Percentiles rank a stretch among this genome's conserved stretches.
phyloP scores from a whole-genome alignment of 2,888 invertebrate species.

The Dryobotodes eremita region DNA sequence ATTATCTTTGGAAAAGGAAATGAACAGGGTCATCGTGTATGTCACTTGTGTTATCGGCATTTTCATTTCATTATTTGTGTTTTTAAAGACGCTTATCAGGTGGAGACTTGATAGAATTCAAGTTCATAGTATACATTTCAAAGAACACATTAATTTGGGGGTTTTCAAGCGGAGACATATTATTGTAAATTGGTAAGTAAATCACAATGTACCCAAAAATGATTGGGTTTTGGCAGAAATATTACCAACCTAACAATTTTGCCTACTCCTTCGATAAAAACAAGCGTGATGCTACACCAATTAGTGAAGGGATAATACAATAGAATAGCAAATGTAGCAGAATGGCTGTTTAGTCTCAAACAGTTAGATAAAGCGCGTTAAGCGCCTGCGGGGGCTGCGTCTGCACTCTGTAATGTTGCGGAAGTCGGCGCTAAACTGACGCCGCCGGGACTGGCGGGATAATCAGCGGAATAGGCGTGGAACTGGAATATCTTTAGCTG shows the following conservation, averaged over 20 bases:
- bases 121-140: background rate
- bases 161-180: background rate
- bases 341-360: conserved; percentile 25
- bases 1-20: conserved; percentile 2
- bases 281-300: conserved; percentile 23
- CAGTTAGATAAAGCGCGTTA: conserved; percentile 22
- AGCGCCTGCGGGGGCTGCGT: conserved; percentile 10
- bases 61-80: background rate
- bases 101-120: background rate
- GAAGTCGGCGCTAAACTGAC: conserved; percentile 27
- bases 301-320: conserved; percentile 36
- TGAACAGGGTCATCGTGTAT: background rate
- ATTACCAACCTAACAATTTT: background rate
- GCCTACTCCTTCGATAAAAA: background rate
- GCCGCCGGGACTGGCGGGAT: background rate
- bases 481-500: conserved; percentile 1
- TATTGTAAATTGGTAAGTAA: background rate
- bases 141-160: background rate
- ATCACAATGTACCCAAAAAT: background rate
- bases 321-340: conserved; percentile 45
- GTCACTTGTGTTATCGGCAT: background rate
- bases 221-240: background rate
- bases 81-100: background rate
- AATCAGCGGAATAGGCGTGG: background rate
- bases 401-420: conserved; percentile 37